Conservation (phyloP, 2,113 vertebrate species). For the Cinclus cinclus region DNA sequence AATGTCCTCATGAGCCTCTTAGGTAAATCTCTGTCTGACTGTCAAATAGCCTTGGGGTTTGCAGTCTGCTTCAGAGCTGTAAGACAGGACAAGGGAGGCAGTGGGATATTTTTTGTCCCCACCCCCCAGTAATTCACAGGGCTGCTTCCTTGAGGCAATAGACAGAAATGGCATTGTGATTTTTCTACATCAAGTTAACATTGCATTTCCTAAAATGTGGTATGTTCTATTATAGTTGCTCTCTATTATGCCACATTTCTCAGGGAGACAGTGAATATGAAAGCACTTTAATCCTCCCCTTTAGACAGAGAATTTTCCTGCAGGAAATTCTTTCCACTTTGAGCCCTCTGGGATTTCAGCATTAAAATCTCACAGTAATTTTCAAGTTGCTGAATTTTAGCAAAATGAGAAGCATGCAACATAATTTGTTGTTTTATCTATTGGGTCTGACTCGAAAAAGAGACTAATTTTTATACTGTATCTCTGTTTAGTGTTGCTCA, state of each 20-base stretch:
- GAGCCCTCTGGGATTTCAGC: not conserved
- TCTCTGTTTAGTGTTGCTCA: not conserved
- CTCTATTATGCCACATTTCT: not conserved
- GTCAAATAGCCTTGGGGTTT: not conserved
- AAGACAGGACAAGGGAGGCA: not conserved
- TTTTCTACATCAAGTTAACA: not conserved
- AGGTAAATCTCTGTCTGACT: not conserved
- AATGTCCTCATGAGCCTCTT: not conserved
- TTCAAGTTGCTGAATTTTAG: not conserved
- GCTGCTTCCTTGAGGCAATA: not conserved
- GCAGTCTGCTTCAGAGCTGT: not conserved
- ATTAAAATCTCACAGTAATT: not conserved
- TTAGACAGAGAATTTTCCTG: constrained; percentile 19
- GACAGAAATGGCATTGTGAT: not conserved
- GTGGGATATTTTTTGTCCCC: not conserved
- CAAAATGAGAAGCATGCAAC: not conserved
- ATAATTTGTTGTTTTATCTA: not conserved
- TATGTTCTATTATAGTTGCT: not conserved
- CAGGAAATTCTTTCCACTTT: not conserved
- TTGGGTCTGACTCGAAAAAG: not conserved
- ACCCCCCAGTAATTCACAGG: not conserved
- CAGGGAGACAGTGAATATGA: not conserved
- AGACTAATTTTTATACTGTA: not conserved
- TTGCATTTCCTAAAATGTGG: not conserved
- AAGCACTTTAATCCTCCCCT: constrained; percentile 5